Conservation (phyloP, 1,140 invertebrate genomes). For the Nymphalis io region DNA sequence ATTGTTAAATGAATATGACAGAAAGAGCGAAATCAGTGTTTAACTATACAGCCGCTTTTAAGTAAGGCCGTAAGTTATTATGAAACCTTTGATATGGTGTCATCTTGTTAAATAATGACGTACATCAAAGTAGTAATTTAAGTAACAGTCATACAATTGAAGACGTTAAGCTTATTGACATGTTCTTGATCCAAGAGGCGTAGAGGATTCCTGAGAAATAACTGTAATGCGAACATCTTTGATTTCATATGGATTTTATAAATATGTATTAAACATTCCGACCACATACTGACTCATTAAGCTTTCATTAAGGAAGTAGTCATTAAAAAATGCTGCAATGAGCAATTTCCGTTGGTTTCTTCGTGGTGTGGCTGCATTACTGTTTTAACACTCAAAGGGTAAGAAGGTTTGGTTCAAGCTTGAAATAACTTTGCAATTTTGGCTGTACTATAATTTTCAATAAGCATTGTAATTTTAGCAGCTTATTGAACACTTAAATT, state of each 20-base stretch:
- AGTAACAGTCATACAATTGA: background rate
- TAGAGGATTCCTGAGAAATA: background rate
- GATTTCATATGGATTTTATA: background rate
- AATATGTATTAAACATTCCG: constrained; percentile 24
- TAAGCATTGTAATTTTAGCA: too few relatives aligned
- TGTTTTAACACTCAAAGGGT: background rate
- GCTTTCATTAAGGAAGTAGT: constrained; percentile 64
- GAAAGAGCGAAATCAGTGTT: too few relatives aligned
- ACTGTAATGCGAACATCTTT: background rate
- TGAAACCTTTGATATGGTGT: too few relatives aligned
- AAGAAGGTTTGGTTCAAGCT: too few relatives aligned
- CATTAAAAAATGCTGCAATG: constrained; percentile 68
- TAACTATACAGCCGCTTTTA: too few relatives aligned
- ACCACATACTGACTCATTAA: constrained; percentile 53
- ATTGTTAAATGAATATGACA: too few relatives aligned
- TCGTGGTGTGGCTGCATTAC: constrained; percentile 23
- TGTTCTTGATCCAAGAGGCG: background rate
- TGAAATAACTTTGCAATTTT: background rate
- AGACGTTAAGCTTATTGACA: background rate
- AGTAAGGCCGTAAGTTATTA: too few relatives aligned
- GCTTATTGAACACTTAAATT: too few relatives aligned
- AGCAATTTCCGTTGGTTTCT: constrained; percentile 59
- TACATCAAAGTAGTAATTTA: too few relatives aligned
- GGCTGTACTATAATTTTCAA: too few relatives aligned
- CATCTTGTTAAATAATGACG: too few relatives aligned